A percentile compares a stretch with the other conserved stretches of the same genome.
These are phyloP conservation scores for Vespertilio murinus DNA, from an alignment of 2,797 vertebrate species.

Conservation along the genomic window DNA sequence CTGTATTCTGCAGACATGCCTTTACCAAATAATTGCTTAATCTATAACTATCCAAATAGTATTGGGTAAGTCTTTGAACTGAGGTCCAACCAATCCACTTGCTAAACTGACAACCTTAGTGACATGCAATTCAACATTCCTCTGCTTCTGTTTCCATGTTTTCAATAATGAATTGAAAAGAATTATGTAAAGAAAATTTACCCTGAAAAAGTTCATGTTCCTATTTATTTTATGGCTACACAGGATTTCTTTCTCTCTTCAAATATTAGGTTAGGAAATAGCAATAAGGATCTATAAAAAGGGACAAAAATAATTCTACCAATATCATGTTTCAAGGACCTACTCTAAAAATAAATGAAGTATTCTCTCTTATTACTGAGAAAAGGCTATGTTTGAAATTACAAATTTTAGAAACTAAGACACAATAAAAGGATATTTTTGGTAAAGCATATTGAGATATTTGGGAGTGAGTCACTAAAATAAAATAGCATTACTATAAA, in stretches of 20 bases:
- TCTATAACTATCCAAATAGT: background rate
- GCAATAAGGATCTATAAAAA: background rate
- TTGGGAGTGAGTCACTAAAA: background rate
- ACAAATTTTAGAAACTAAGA: background rate
- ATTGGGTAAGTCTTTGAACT: background rate
- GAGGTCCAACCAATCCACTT: background rate
- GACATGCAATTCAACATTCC: background rate
- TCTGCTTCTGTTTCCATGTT: background rate
- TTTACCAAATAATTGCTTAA: conserved; percentile 7
- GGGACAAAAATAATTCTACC: background rate
- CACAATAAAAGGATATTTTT: background rate
- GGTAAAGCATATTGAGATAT: background rate
- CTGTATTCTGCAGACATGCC: background rate
- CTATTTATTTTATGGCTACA: background rate
- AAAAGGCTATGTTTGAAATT: background rate
- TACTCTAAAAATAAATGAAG: background rate
- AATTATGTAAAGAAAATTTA: background rate
- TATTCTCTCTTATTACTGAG: background rate
- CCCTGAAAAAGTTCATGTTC: background rate
- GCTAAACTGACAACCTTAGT: background rate
- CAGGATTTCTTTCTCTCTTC: background rate
- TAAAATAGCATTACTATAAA: background rate
- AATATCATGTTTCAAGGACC: background rate
- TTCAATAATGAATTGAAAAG: background rate
- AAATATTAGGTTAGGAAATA: conserved; percentile 5